These are phyloP conservation scores for Dryoscopus gambensis DNA, from an alignment of 2,113 vertebrate species.

Conservation along the genomic window DNA sequence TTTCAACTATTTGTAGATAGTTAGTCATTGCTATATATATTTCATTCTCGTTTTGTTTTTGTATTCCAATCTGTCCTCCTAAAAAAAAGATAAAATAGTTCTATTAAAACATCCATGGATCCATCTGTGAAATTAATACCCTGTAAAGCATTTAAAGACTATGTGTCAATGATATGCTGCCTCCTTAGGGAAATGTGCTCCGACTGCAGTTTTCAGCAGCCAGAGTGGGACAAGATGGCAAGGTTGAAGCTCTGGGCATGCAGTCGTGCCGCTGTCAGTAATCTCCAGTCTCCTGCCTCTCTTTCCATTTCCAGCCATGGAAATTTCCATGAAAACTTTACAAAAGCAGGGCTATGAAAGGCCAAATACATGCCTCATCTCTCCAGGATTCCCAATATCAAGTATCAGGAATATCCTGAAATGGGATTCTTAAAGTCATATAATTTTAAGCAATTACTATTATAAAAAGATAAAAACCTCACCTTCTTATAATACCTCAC, in stretches of 20 bases:
- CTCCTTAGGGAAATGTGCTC: not conserved
- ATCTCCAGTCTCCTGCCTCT: not conserved
- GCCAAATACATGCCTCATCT: not conserved
- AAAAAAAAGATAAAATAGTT: not conserved
- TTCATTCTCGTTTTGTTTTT: not conserved
- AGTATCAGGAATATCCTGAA: not conserved
- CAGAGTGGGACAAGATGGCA: not conserved
- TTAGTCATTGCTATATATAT: conserved; percentile 16
- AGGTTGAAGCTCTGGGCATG: not conserved
- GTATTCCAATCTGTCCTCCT: not conserved
- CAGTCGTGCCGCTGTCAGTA: not conserved
- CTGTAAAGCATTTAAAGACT: not conserved
- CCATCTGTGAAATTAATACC: not conserved
- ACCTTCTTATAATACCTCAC: too few species aligned
- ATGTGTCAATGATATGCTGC: not conserved
- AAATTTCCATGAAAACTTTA: not conserved
- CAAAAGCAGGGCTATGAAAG: not conserved
- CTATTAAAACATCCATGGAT: not conserved
- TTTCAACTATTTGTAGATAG: conserved; percentile 19
- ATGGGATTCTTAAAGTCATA: not conserved
- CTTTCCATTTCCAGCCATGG: not conserved
- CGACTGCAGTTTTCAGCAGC: not conserved
- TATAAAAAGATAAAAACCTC: not conserved
- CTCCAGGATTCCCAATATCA: not conserved
- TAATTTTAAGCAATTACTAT: not conserved